phyloP scores from a whole-genome alignment of 2,113 vertebrate species.

The Ctenodactylus gundi region DNA sequence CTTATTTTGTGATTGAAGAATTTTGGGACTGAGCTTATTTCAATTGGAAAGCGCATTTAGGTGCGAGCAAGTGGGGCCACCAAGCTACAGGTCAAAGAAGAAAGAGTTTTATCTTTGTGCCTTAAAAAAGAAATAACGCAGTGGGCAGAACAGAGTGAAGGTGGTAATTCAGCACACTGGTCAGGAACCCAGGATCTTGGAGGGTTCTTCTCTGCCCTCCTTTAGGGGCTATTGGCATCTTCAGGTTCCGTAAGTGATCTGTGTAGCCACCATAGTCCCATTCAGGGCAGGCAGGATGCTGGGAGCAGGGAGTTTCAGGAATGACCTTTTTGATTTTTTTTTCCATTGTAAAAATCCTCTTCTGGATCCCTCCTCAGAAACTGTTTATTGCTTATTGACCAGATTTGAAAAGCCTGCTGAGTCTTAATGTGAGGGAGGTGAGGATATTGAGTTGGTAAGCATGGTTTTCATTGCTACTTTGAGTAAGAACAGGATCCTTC shows the following conservation, averaged over 20 bases:
- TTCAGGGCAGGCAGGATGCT: neutral
- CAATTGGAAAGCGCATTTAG: neutral
- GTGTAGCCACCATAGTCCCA: neutral
- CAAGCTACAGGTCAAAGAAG: neutral
- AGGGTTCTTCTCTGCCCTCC: neutral
- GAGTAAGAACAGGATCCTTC: neutral
- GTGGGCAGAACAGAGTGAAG: neutral
- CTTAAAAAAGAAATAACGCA: neutral
- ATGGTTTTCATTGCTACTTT: neutral
- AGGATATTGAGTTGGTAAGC: neutral
- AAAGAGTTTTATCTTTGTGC: neutral
- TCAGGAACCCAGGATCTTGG: neutral
- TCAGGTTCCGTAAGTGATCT: neutral
- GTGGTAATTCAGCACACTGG: neutral
- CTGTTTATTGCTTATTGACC: neutral
- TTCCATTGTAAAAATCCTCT: neutral
- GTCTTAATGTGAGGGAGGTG: neutral
- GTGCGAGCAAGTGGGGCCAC: neutral
- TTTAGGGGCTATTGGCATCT: neutral
- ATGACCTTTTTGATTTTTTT: neutral
- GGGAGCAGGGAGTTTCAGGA: neutral
- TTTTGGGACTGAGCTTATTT: slow-evolving; percentile 3
- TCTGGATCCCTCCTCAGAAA: neutral
- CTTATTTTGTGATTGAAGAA: neutral
- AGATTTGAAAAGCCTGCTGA: neutral